Evolutionary conservation across 2,113 vertebrate species (phyloP), one percentile per base, ranked within the genome.

Genomic region (Leucopsar rothschildi): DNA sequence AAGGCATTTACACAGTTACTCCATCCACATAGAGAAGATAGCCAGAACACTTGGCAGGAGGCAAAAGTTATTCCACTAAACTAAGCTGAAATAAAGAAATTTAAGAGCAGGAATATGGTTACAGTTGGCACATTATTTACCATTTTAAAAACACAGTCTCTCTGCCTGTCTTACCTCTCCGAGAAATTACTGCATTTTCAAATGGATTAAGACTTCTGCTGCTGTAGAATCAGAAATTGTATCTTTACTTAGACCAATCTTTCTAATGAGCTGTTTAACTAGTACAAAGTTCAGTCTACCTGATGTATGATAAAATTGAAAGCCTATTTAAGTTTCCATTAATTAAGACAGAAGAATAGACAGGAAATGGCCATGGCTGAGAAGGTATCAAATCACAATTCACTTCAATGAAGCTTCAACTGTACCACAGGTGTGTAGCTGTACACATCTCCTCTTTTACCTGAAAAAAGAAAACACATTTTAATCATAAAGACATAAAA

Each of bases 401-500:
- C 29, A 59, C 68, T 72, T 77, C 59, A 86, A n/a, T 57, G 71
- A 92, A 91, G 31, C 71, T 93, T 95, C 81, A 78, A 28, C 60
- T 89, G 37, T 86, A 82, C 57, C 56, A 65, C 65, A 88, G 84
- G 59, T 81, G 25, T 59, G 25, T 64, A 94, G 82, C 88, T 88
- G 57, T 75, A 77, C 2, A 0, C 29, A 56, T 82, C 69, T 96
- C 44, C 33, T 94, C 70, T 91, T 93, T 69, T 70, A 68, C 50
- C 73, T 90, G 92, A 95, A 82, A 95, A 93, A 92, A 88, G 63
- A 96, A 97, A 96, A 96, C 25, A 88, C 77, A 70, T 88, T 96
- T 85, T 87, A 95, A 95, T 95, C 96, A 96, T 96, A 97, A 88
- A 92, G 92, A 97, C 97, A 97, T 97, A 96, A 96, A 97, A 97